Base-by-base conservation (phyloP, 2,113 vertebrate genomes). In the Otis tarda region DNA sequence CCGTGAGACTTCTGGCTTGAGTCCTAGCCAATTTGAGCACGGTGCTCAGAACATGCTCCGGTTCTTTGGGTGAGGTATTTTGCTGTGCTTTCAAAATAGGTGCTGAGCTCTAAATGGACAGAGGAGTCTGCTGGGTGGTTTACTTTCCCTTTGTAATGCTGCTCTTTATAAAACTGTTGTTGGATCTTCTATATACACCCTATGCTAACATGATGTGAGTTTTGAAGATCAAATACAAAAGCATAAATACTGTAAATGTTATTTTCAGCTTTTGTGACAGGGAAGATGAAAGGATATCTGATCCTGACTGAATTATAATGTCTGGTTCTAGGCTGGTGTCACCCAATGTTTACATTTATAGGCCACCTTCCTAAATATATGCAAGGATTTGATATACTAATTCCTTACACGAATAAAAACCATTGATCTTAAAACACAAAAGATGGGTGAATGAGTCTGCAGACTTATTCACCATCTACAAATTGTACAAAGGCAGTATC, bases 1-100 rank as follows among this genome's bases (percentile, higher is more conserved):
- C 35, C 2, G 0, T 5, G 16, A 68, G 31, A 15, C 22, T 68
- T 16, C 35, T 55, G 78, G 30, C 79, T 47, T 25, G 57, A 49
- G 20, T 39, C 43, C n/a, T 10, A 37, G 56, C 8, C 43, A 41
- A 17, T 5, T 24, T 1, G 6, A 64, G n/a, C n/a, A 13, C 0
- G 2, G n/a, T 18, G 37, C 61, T 60, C 56, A 25, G 49, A 21
- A 33, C 5, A 1, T 6, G 15, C 25, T 63, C 16, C 30, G 22
- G 35, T 35, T 50, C 21, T 79, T 10, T 14, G 37, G 43, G 61
- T 18, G 13, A 69, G 10, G 37, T 10, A 33, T 37, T 22, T 35
- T 1, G 1, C 24, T 69, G 68, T 53, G 43, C 67, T 75, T 88
- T 57, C 50, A 41, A 33, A 69, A 47, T 13, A 60, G 23, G 5